Evolutionary conservation across 2,797 vertebrate genomes (phyloP).

Genomic region (Aphelocoma californica): DNA sequence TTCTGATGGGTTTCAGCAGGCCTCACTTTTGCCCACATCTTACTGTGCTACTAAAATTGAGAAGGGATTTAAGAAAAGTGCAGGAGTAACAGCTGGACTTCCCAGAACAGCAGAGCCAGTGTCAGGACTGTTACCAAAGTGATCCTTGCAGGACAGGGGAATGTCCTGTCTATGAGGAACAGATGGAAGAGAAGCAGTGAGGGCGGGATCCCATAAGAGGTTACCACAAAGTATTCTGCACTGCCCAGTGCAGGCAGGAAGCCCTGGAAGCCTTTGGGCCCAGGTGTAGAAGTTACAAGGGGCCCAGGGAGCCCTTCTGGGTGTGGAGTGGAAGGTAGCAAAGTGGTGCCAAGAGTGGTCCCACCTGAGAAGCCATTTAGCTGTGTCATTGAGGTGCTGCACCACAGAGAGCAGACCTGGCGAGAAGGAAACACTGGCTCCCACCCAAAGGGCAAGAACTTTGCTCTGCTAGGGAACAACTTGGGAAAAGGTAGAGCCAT

Average conservation of each 20-base stretch:
- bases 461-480: neutral
- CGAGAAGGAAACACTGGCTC: neutral
- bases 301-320: neutral
- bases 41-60: neutral
- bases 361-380: neutral
- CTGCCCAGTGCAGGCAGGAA: rapidly evolving
- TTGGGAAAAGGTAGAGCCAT: neutral
- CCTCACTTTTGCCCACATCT: neutral
- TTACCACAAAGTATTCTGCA: neutral
- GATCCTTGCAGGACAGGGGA: neutral
- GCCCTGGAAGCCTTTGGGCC: neutral
- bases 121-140: neutral
- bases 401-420: neutral
- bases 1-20: neutral
- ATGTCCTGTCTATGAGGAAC: neutral
- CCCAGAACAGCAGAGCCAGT: neutral
- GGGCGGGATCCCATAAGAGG: neutral
- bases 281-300: neutral
- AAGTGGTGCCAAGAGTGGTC: rapidly evolving
- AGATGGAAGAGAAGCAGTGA: neutral
- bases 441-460: neutral
- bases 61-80: neutral
- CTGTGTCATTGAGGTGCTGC: rapidly evolving
- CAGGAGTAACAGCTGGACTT: neutral
- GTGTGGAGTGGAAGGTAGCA: neutral